A percentile compares a stretch with the other conserved stretches of the same genome.
phyloP scores from a whole-genome alignment of 92 coral and sea anemone genomes.

The Ricordea florida region DNA sequence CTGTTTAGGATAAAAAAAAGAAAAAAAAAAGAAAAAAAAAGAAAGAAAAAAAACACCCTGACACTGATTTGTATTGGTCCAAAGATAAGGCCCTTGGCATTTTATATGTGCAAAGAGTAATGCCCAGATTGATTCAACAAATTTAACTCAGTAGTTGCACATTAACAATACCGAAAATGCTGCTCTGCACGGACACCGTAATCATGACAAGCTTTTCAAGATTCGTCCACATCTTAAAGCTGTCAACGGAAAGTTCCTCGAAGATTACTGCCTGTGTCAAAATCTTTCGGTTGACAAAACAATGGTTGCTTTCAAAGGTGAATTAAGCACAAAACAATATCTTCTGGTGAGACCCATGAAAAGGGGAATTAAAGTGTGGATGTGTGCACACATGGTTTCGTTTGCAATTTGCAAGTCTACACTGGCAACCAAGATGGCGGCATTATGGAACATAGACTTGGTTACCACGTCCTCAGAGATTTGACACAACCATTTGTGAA shows the following conservation, averaged over 20 bases:
- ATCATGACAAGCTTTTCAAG: constrained; percentile 28
- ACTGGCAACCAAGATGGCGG: neutral
- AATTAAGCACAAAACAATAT: constrained; percentile 26
- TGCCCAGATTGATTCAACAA: constrained; percentile 24
- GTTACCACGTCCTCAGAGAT: neutral
- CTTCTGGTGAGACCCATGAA: constrained; percentile 28
- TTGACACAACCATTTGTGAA: neutral
- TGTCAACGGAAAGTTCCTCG: too few species aligned
- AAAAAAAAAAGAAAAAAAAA: too few species aligned
- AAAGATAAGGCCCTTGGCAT: constrained; percentile 11
- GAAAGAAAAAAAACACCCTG: too few species aligned
- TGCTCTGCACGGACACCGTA: neutral
- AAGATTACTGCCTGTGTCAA: too few species aligned
- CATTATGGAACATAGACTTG: neutral
- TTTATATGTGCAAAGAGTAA: constrained; percentile 11
- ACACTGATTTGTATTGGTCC: constrained; percentile 39
- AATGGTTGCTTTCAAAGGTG: too few species aligned
- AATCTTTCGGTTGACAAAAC: too few species aligned
- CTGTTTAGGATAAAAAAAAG: constrained; percentile 23
- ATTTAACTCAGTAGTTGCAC: constrained; percentile 20
- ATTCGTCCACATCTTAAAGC: too few species aligned
- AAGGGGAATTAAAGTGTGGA: constrained; percentile 40
- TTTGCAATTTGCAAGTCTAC: constrained; percentile 2
- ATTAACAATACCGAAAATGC: constrained; percentile 13
- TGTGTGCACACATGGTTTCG: constrained; percentile 11